These are phyloP conservation scores for Chrysaora quinquecirrha DNA, from an alignment of 30 jellyfish, hydroid and myxozoan species.

Conservation along the genomic window DNA sequence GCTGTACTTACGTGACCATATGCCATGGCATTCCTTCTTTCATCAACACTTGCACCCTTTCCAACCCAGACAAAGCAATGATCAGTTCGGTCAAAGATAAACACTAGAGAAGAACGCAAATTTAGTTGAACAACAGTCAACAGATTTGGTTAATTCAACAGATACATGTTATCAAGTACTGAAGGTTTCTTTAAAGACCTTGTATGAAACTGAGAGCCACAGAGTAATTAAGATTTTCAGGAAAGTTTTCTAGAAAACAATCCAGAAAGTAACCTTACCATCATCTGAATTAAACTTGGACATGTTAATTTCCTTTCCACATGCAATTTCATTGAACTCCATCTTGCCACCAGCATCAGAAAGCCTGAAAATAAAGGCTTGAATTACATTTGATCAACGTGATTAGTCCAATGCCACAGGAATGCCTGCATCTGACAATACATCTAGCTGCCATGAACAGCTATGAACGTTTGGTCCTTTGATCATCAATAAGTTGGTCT, in stretches of 20 bases:
- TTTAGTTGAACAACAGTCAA: no score
- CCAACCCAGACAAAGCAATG: slow-evolving; percentile 98
- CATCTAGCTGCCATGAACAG: no score
- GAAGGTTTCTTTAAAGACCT: no score
- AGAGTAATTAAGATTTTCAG: no score
- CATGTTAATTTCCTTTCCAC: slow-evolving; percentile 62
- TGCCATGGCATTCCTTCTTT: slow-evolving; percentile 87
- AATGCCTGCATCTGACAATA: no score
- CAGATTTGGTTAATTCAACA: no score
- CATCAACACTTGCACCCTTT: slow-evolving; percentile 93
- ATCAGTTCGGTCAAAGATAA: slow-evolving; percentile 90
- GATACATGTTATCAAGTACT: no score
- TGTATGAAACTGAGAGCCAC: no score
- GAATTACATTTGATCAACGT: not conserved
- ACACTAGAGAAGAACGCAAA: slow-evolving; percentile 47
- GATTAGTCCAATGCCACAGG: no score
- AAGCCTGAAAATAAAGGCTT: slow-evolving; percentile 53
- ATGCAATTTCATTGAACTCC: slow-evolving; percentile 78
- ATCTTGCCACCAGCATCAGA: slow-evolving; percentile 94
- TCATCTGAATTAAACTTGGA: slow-evolving; percentile 67
- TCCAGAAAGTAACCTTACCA: slow-evolving; percentile 39
- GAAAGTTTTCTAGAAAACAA: no score
- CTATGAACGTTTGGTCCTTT: no score
- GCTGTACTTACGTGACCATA: slow-evolving; percentile 75
- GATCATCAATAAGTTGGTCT: no score